phyloP scores from a whole-genome alignment of 2,113 vertebrate species.

The Passer montanus region DNA sequence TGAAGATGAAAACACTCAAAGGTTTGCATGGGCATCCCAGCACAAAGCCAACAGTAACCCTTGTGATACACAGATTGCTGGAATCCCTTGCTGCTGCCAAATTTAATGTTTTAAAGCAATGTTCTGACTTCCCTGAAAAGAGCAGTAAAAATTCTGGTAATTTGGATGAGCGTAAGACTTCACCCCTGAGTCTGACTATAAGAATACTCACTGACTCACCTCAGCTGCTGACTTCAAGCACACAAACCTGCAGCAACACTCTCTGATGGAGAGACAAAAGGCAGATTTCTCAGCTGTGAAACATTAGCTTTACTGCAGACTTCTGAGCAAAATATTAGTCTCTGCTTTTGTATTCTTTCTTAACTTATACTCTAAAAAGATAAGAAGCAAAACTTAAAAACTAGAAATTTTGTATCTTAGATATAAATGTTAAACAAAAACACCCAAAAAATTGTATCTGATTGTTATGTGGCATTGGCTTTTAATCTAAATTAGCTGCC shows the following conservation, averaged over 20 bases:
- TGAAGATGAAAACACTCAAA: not conserved
- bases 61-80: not conserved
- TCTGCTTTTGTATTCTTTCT: not conserved
- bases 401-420: not conserved
- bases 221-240: not conserved
- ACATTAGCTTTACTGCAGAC: not conserved
- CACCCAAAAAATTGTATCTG: not conserved
- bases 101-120: not conserved
- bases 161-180: not conserved
- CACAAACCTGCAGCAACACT: not conserved
- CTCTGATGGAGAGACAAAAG: not conserved
- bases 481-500: not conserved
- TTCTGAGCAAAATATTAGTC: not conserved
- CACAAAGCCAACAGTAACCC: not conserved
- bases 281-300: not conserved
- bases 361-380: not conserved
- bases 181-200: not conserved
- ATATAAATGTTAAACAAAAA: not conserved
- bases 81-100: not conserved
- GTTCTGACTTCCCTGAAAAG: not conserved
- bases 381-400: not conserved
- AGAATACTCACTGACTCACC: not conserved
- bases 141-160: not conserved
- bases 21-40: not conserved
- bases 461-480: not conserved